Base-by-base conservation (phyloP, 2,888 invertebrate species). In the Fabriciana adippe region DNA sequence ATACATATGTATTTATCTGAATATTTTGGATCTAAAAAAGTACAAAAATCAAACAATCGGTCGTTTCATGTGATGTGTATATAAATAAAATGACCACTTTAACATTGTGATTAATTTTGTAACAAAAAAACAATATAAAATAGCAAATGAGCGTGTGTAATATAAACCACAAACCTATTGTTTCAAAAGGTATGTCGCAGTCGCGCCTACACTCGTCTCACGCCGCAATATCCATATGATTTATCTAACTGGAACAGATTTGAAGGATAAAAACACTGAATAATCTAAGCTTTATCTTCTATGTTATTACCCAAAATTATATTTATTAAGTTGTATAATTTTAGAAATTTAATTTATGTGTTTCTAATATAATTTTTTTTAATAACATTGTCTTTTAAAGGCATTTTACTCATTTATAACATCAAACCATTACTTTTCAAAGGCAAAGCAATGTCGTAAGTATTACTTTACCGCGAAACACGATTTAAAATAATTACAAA, bases 201-300 rank as follows among this genome's bases (percentile, higher is more conserved):
- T 61, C 26, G 54, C 68, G 35, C 68, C 68, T 57, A 64, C 67
- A 50, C 50, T 56, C 45, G 55, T 64, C 60, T 60, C 50, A 50
- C 51, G 57, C 41, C 63, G 56, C 59, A 68, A 55, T 47, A 67
- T 21, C 14, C 48, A 51, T 61, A 67, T 47, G 41, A 61, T 45
- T 55, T 31, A 63, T 57, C 55, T 51, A 50, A 64, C 26, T 53
- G 55, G 60, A 68, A 68, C 68, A 67, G 64, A 55, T 64, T 64
- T 41, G 35, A 60, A 26, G 35, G 60, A 64, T 63, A 57, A 63
- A 62, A 21, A 35, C 21, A 21, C 26, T 53, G 5, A 55, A 47
- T 47, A 21, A 5, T 47, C 6, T n/a, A 21, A 8, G n/a, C 13
- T 55, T 13, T 41, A 41, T 2, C 11, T 11, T 41, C 35, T 41